Evolutionary conservation across 2,797 vertebrate species (phyloP).

Genomic region (Chromis chromis): DNA sequence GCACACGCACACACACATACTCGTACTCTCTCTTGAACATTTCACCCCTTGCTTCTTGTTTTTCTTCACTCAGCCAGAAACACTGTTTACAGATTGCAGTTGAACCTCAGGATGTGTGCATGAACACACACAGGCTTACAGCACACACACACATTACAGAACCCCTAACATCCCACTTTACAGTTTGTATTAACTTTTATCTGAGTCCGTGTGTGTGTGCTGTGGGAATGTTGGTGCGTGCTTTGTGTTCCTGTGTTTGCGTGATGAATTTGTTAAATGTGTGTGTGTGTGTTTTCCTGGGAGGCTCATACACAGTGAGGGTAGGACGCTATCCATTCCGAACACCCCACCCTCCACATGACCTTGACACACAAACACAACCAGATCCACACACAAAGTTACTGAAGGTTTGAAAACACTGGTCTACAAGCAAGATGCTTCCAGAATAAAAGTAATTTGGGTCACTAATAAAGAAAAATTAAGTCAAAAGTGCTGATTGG

Average conservation of each 20-base stretch:
- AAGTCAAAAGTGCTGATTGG: too few species aligned
- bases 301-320: slow-evolving; percentile 31
- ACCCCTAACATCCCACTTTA: slow-evolving; percentile 44
- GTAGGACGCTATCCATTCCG: slow-evolving; percentile 66
- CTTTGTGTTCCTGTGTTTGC: background rate
- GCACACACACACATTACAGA: slow-evolving; percentile 23
- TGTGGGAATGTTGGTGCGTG: slow-evolving; percentile 4
- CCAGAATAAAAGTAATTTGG: too few species aligned
- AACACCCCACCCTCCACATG: slow-evolving; percentile 46
- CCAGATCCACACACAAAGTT: background rate
- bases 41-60: slow-evolving; percentile 67
- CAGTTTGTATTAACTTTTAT: slow-evolving; percentile 53
- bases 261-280: slow-evolving; percentile 9
- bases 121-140: slow-evolving; percentile 27
- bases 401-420: background rate
- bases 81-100: slow-evolving; percentile 69
- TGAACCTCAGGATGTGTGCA: slow-evolving; percentile 53
- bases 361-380: slow-evolving; percentile 28
- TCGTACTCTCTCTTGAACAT: slow-evolving; percentile 51
- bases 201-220: background rate
- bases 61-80: slow-evolving; percentile 68
- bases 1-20: slow-evolving; percentile 6
- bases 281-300: slow-evolving; percentile 24
- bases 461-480: too few species aligned
- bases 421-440: too few species aligned